A percentile compares a stretch with the other conserved stretches of the same genome.
These are phyloP conservation scores for Characodon lateralis DNA, from an alignment of 2,797 vertebrate genomes.

Conservation along the genomic window DNA sequence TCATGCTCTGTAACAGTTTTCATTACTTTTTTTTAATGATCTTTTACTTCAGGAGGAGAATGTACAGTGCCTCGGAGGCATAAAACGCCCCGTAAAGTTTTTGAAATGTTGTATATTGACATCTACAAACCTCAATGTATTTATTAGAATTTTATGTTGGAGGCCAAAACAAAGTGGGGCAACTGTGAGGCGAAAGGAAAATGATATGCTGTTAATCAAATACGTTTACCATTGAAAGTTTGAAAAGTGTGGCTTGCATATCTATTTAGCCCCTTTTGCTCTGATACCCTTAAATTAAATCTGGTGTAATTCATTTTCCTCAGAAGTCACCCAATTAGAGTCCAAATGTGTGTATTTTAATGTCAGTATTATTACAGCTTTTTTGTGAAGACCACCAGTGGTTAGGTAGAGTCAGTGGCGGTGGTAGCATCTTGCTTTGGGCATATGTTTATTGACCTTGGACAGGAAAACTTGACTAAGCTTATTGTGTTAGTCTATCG, in stretches of 20 bases:
- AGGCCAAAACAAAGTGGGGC: no score
- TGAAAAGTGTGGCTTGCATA: not conserved
- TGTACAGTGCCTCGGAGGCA: not conserved
- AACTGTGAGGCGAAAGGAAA: not conserved
- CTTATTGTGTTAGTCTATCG: not conserved
- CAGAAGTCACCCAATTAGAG: no score
- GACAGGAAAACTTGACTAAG: no score
- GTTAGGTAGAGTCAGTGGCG: no score
- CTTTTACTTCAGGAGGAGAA: not conserved
- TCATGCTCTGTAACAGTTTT: slow-evolving; percentile 38
- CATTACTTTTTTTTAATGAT: slow-evolving; percentile 18
- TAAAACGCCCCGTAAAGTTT: not conserved
- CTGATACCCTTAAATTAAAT: no score
- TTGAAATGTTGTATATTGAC: not conserved
- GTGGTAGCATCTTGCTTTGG: no score
- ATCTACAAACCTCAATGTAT: not conserved
- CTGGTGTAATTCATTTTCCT: no score
- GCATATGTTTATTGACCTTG: no score
- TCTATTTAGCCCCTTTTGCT: not conserved
- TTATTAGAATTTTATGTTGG: not conserved
- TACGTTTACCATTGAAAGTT: not conserved
- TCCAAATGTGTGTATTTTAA: no score
- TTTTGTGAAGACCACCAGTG: no score
- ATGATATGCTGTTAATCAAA: not conserved
- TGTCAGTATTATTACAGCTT: no score